Evolutionary conservation across 2,113 vertebrate species (phyloP), one percentile per base, ranked within the genome.

Genomic region (Chloropsis hardwickii): DNA sequence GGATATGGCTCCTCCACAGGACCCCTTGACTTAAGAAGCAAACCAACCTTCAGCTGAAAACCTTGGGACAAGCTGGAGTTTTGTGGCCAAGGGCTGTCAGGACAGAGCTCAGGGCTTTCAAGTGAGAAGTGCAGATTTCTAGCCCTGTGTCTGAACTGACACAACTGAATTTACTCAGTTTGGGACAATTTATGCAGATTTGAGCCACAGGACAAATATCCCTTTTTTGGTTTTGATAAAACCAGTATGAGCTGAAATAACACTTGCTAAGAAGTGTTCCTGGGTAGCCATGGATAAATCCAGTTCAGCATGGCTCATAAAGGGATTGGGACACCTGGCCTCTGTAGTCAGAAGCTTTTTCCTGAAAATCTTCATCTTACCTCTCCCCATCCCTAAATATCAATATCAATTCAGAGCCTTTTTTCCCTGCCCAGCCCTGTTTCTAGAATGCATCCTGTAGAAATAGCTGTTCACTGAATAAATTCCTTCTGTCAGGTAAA

Each of bases 41-140:
- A 42, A 2, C 9, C 39, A 76, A 6, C 11, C n/a, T 82, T 83
- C 25, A 37, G 37, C 9, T 51, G 45, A 47, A 56, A 85, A 23
- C 14, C 40, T 28, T 9, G 15, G 47, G 42, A 29, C 8, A 17
- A 86, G 27, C 23, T 71, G 23, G 14, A 28, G 8, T 62, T 93
- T 16, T 47, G 3, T 61, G 54, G 23, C 61, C 6, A 4, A 28
- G 0, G 0, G 2, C 20, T 67, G 37, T 31, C 21, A 19, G 33
- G 28, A 18, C 8, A 50, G 25, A 80, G 17, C 13, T 53, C 5
- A 12, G n/a, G 10, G 51, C 40, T 65, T 61, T 53, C 4, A 15
- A 35, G 27, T 35, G 71, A 27, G 21, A 77, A 65, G 17, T 14
- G 27, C 10, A 31, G 42, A 19, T 62, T 88, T 70, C 33, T 14